Evolutionary conservation across 1,140 invertebrate species (phyloP).

Genomic region (Periplaneta americana): DNA sequence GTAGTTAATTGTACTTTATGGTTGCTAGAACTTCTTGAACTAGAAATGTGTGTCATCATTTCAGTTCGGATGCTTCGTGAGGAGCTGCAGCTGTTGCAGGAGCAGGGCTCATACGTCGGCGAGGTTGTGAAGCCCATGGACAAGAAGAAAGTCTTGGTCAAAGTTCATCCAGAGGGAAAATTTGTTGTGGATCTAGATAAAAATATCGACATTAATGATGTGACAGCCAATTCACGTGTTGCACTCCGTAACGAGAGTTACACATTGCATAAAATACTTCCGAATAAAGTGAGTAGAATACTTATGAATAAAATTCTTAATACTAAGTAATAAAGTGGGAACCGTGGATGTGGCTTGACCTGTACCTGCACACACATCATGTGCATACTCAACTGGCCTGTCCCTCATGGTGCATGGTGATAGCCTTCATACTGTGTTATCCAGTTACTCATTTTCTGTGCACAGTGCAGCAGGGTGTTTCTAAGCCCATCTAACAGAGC

Average conservation of each 20-base stretch:
- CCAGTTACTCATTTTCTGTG: too few species aligned
- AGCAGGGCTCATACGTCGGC: constrained; percentile 99
- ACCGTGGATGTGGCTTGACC: not conserved
- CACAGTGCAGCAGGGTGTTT: too few species aligned
- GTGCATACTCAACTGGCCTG: too few species aligned
- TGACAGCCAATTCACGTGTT: constrained; percentile 96
- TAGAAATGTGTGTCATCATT: too few species aligned
- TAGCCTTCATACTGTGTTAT: too few species aligned
- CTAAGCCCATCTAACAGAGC: too few species aligned
- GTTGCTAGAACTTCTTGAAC: too few species aligned
- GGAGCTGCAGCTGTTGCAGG: constrained; percentile 95
- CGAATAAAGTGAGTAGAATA: constrained; percentile 74
- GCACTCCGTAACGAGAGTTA: constrained; percentile 98
- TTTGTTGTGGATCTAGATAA: constrained; percentile 99
- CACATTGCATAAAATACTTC: constrained; percentile 97
- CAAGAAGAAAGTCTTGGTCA: constrained; percentile 99
- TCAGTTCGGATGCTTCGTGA: constrained; percentile 95
- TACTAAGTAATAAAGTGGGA: too few species aligned
- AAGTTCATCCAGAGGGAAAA: constrained; percentile 99
- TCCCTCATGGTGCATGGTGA: too few species aligned
- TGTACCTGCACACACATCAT: not conserved
- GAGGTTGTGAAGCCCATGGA: constrained; percentile 99
- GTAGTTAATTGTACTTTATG: too few species aligned
- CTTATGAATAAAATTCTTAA: not conserved
- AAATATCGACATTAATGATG: constrained; percentile 98